Percentiles rank a stretch among this genome's conserved stretches.
phyloP scores from a whole-genome alignment of 2,113 vertebrate genomes.

The Zosterops pallidus region DNA sequence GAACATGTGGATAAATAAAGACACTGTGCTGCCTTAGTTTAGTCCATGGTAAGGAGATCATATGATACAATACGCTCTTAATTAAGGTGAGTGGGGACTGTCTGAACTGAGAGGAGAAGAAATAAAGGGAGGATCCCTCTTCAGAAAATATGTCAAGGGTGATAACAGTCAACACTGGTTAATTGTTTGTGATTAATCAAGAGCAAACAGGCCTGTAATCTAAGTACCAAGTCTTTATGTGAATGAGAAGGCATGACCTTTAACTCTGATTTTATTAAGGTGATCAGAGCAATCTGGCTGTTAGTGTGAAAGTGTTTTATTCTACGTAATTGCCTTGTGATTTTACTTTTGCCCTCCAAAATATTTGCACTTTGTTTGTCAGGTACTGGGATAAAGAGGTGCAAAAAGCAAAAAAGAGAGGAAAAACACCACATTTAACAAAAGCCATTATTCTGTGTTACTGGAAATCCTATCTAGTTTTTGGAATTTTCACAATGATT shows the following conservation, averaged over 20 bases:
- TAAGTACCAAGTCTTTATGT: neutral
- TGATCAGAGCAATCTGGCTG: neutral
- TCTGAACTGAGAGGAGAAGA: neutral
- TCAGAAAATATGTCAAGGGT: neutral
- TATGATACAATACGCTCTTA: neutral
- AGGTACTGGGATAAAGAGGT: slow-evolving; percentile 90
- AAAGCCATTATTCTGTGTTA: slow-evolving; percentile 87
- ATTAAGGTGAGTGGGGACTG: neutral
- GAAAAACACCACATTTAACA: slow-evolving; percentile 79
- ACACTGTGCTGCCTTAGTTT: neutral
- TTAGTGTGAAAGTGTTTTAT: neutral
- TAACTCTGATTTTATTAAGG: neutral
- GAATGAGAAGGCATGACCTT: neutral
- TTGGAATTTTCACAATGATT: slow-evolving; percentile 87
- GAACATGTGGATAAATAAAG: neutral
- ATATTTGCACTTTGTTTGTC: neutral
- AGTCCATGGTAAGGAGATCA: neutral
- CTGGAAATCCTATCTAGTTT: slow-evolving; percentile 86
- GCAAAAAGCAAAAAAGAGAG: slow-evolving; percentile 79
- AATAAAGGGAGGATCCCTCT: neutral
- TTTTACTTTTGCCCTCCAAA: neutral
- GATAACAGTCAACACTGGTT: neutral
- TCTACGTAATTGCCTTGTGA: neutral
- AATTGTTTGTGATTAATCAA: neutral
- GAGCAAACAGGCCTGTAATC: neutral